phyloP scores from a whole-genome alignment of 1,140 invertebrate species.

The Antheraea pernyi region DNA sequence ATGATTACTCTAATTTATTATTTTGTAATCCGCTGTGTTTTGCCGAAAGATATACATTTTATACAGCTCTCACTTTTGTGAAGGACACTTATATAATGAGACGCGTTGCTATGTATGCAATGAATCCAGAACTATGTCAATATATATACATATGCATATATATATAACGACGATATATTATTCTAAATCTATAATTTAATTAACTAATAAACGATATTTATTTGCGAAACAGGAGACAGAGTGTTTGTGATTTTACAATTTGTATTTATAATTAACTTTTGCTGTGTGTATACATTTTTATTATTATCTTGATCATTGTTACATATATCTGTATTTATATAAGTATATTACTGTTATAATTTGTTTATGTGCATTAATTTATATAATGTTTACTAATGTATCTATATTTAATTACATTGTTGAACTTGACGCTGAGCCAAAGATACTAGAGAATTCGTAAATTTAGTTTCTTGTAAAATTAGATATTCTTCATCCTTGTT shows the following conservation, averaged over 20 bases:
- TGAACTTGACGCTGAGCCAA: not conserved
- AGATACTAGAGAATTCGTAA: not conserved
- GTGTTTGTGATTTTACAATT: too few species aligned
- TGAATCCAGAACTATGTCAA: not conserved
- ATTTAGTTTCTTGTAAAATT: conserved; percentile 1
- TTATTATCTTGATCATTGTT: too few species aligned
- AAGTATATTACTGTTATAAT: too few species aligned
- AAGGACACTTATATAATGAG: not conserved
- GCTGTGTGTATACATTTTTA: too few species aligned
- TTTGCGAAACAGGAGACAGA: too few species aligned
- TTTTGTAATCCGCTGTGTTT: not conserved
- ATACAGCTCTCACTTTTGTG: not conserved
- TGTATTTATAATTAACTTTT: too few species aligned
- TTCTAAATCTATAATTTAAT: not conserved
- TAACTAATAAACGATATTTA: too few species aligned
- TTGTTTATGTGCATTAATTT: not conserved
- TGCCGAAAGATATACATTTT: not conserved
- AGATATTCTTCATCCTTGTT: conserved; percentile 21
- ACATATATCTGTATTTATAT: too few species aligned
- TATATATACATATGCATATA: not conserved
- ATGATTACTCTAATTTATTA: not conserved
- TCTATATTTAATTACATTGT: not conserved
- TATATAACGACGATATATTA: not conserved
- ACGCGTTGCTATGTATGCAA: not conserved
- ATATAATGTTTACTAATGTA: not conserved